Base-by-base conservation (phyloP, 2,888 invertebrate species). In the Blera fallax region DNA sequence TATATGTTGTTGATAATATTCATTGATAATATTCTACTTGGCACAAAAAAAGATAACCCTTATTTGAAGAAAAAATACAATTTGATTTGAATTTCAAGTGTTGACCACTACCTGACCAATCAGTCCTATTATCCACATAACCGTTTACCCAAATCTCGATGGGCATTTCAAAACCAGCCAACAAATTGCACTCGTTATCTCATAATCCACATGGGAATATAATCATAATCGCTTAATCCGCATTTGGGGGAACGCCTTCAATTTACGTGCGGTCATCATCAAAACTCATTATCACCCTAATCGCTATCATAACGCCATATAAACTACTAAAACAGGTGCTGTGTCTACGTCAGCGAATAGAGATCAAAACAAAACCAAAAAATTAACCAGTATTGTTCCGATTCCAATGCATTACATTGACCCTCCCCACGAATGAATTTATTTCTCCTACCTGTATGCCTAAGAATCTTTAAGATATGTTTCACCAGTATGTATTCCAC, bases 251-350 rank as follows among this genome's bases (percentile, higher is more conserved):
- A 62, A 60, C 62, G 73, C 62, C 62, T 37, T 62, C 52, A 62
- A 62, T 73, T 73, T 52, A 50, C 27, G 52, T 73, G 34, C 37
- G 11, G 34, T 60, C 50, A 18, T 50, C 21, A 50, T 60, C 34
- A 60, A 34, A 24, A 21, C 84, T 87, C 84, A 82, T 60, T 69
- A 50, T 56, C 70, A 43, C 18, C 27, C 43, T 58, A 72, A 67
- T 88, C 73, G 87, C 81, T 84, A 84, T 83, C 84, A 88, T 81
- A 88, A 62, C 29, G 16, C 45, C 29, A 29, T 14, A 18, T n/a
- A n/a, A n/a, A n/a, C n/a, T n/a, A 24, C 4, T 3, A 21, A 45
- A 70, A 58, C 60, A 82, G 32, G 56, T 58, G 45, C 32, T 14
- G 11, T 6, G 0, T 1, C 50, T 16, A 43, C 54, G 72, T 50